phyloP scores from a whole-genome alignment of 2,113 vertebrate species.

The Tetrax tetrax region DNA sequence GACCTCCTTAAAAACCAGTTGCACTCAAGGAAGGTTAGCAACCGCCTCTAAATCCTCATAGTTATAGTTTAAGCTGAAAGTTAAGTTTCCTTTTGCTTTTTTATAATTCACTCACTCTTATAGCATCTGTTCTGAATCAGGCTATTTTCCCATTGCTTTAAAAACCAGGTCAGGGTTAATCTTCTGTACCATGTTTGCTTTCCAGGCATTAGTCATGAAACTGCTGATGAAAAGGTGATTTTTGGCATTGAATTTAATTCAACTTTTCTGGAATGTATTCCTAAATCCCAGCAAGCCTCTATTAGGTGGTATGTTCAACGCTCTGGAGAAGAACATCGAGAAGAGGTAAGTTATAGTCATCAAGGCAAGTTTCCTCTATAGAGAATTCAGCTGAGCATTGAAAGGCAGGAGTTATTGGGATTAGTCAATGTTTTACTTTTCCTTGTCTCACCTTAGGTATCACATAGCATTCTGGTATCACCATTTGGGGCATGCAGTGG shows the following conservation, averaged over 20 bases:
- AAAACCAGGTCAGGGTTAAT: conserved; percentile 79
- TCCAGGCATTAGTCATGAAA: conserved; percentile 82
- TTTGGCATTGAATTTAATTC: conserved; percentile 97
- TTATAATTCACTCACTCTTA: conserved; percentile 49
- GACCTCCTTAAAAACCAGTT: conserved; percentile 60
- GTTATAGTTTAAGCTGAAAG: conserved; percentile 64
- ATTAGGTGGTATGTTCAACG: conserved; percentile 91
- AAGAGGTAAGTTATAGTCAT: conserved; percentile 85
- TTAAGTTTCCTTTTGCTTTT: conserved; percentile 69
- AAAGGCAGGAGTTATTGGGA: conserved; percentile 26
- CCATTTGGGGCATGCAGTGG: background rate
- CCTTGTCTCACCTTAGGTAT: conserved; percentile 35
- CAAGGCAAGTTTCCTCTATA: background rate
- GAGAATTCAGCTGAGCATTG: conserved; percentile 23
- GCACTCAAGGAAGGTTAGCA: conserved; percentile 49
- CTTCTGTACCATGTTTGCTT: conserved; percentile 78
- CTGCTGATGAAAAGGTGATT: conserved; percentile 91
- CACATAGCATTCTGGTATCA: conserved; percentile 15
- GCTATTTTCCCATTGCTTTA: conserved; percentile 77
- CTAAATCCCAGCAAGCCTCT: conserved; percentile 94
- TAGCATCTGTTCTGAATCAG: conserved; percentile 80
- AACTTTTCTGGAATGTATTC: conserved; percentile 95
- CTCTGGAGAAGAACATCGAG: conserved; percentile 84
- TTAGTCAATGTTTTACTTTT: conserved; percentile 21
- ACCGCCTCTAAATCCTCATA: conserved; percentile 49